A percentile compares a stretch with the other conserved stretches of the same genome.
These are phyloP conservation scores for Bryconaethiops microstoma DNA, from an alignment of 2,797 vertebrate genomes.

Conservation along the genomic window DNA sequence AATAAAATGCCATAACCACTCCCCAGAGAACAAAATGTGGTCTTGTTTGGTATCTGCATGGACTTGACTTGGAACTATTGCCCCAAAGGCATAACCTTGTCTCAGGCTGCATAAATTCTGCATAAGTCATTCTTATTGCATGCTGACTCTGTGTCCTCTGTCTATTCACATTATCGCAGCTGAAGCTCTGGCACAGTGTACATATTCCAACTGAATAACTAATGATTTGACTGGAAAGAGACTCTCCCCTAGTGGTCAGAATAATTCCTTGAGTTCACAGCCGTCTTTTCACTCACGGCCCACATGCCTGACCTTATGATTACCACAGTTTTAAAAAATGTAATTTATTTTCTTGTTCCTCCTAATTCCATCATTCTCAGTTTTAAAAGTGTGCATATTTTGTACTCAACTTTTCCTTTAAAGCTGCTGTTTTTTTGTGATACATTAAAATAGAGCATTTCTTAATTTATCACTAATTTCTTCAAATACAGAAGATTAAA, in stretches of 20 bases:
- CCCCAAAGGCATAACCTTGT: constrained; percentile 1
- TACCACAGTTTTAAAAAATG: not conserved
- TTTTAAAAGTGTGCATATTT: not conserved
- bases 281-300: not conserved
- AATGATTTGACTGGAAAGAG: not conserved
- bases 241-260: constrained; percentile 12
- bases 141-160: constrained; percentile 21
- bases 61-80: not conserved
- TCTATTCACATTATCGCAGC: not conserved
- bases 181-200: not conserved
- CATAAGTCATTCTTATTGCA: constrained; percentile 22
- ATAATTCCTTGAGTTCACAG: not conserved
- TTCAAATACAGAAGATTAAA: not conserved
- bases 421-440: not conserved
- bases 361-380: too few relatives aligned
- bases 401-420: not conserved
- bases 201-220: constrained; percentile 13
- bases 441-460: not conserved
- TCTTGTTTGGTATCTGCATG: not conserved
- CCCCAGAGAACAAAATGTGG: not conserved
- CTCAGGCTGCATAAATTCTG: not conserved
- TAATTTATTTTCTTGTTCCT: not conserved
- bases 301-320: not conserved
- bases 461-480: not conserved
- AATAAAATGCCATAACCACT: not conserved